Base-by-base conservation (phyloP, 2,888 invertebrate species). In the Suillia variegata region DNA sequence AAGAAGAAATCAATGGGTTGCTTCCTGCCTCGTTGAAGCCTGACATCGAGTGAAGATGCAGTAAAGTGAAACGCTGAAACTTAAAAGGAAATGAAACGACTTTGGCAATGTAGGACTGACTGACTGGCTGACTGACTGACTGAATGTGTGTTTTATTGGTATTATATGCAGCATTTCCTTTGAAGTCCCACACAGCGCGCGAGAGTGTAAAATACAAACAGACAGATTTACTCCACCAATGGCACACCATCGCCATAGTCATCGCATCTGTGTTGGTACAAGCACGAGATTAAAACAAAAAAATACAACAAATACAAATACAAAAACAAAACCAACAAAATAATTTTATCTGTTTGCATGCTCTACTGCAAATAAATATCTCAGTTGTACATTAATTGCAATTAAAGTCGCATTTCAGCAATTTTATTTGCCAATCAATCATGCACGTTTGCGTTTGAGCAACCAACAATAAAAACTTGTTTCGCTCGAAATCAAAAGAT, bases 11-110 rank as follows among this genome's bases (percentile, higher is more conserved):
- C 52, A 42, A 54, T 54, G 54, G 42, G 42, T 2, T 21, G 42
- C 34, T 54, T 52, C 52, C 52, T 52, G 52, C 52, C 18, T 51
- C n/a, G n/a, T n/a, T n/a, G n/a, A n/a, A n/a, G 21, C 10, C 34
- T 21, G 49, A 31, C 31, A 12, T 31, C 31, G 12, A 31, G 31
- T 5, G 31, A 31, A 31, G 12, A 31, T 12, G 31, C n/a, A n/a
- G n/a, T n/a, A n/a, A n/a, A 13, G n/a, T 13, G 38, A 8, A 13
- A 8, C 4, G 38, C 8, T 13, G 38, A 38, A 38, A 38, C 15
- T 8, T 5, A 5, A 45, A 18, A 45, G 18, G 13, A n/a, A 38
- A 38, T 38, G 13, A n/a, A 38, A 38, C n/a, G 38, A 8, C 10
- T 26, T 26, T 26, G 26, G 5, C 6, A 6, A 10, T 26, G 26